Evolutionary conservation across 2,888 invertebrate genomes (phyloP).

Genomic region (Ochropleura leucogaster): DNA sequence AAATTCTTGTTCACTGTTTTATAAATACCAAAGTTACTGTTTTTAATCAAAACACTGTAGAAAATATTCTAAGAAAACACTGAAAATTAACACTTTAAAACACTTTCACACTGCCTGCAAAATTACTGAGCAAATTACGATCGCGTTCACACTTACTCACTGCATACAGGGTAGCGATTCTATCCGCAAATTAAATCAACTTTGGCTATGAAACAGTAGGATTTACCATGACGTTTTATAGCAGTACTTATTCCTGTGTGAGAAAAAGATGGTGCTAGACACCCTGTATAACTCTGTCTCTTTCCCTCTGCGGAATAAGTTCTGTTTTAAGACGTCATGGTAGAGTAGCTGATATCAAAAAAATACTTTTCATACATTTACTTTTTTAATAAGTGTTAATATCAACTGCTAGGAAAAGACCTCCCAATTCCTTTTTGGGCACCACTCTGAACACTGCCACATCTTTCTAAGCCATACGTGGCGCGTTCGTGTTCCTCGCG

Average conservation of each 20-base stretch:
- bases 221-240: too few species aligned
- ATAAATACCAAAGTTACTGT: neutral
- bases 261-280: too few species aligned
- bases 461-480: too few species aligned
- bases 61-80: neutral
- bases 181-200: neutral
- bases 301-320: too few species aligned
- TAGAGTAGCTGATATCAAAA: neutral
- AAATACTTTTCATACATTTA: neutral
- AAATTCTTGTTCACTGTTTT: neutral
- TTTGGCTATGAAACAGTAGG: neutral
- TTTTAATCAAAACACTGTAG: neutral
- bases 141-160: neutral
- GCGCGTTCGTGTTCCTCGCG: too few species aligned
- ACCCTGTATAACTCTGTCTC: too few species aligned
- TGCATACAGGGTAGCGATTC: neutral
- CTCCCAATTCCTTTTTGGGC: too few species aligned
- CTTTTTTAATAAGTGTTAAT: too few species aligned
- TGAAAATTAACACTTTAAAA: constrained; percentile 13
- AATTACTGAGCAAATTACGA: constrained; percentile 11
- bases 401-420: too few species aligned
- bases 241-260: too few species aligned
- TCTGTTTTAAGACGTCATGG: too few species aligned
- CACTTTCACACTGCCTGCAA: constrained; percentile 11
- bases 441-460: too few species aligned